A percentile compares a stretch with the other conserved stretches of the same genome.
Evolutionary conservation across 53 echinoderm and acorn worm species (phyloP).

Genomic region (Arbacia lixula): DNA sequence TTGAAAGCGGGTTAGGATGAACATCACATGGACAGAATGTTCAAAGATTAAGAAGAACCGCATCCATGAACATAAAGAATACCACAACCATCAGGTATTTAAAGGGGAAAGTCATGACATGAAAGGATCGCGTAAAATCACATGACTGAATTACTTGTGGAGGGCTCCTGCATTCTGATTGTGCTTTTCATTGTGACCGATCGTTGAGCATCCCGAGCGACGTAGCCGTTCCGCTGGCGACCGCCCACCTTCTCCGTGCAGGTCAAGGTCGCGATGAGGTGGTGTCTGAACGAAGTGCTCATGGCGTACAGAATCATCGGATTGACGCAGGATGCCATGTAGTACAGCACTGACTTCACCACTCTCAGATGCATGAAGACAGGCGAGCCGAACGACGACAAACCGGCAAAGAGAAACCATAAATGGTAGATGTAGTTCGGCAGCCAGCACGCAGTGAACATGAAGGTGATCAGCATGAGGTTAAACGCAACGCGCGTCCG

Average conservation of each 20-base stretch:
- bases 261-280: conserved; percentile 8
- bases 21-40: too few species aligned
- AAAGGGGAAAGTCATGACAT: background rate
- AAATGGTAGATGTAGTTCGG: conserved; percentile 37
- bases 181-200: conserved; percentile 40
- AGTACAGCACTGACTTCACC: conserved; percentile 22
- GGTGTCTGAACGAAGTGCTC: conserved; percentile 49
- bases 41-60: too few species aligned
- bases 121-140: conserved; percentile 29
- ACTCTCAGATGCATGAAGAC: conserved; percentile 1
- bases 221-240: conserved; percentile 25
- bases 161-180: conserved; percentile 41
- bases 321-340: conserved; percentile 46
- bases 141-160: conserved; percentile 55
- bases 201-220: conserved; percentile 8
- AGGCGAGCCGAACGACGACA: background rate
- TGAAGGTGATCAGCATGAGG: conserved; percentile 48
- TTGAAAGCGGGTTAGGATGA: too few species aligned
- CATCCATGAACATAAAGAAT: too few species aligned
- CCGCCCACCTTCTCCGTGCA: conserved; percentile 27
- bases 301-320: conserved; percentile 44
- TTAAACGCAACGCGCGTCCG: conserved; percentile 42
- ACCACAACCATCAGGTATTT: too few species aligned
- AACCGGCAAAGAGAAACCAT: conserved; percentile 2
- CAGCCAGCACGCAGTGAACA: conserved; percentile 40